These are phyloP conservation scores for Temnothorax ravouxi DNA, from an alignment of 2,888 invertebrate genomes.

Conservation along the genomic window DNA sequence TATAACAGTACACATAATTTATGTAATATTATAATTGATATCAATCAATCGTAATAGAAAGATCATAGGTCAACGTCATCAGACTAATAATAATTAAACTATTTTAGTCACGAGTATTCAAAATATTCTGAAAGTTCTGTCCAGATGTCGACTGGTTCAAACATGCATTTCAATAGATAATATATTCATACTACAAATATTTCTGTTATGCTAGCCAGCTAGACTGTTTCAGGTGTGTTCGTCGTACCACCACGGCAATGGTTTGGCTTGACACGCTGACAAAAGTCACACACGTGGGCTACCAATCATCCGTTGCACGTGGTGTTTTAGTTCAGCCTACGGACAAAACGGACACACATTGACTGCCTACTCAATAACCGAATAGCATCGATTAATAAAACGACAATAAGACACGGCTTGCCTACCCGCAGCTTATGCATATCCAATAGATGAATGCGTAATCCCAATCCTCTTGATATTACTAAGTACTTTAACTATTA, in stretches of 20 bases:
- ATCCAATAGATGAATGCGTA: slow-evolving; percentile 52
- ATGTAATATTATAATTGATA: neutral
- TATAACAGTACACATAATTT: neutral
- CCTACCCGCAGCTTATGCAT: slow-evolving; percentile 60
- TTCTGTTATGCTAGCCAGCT: slow-evolving; percentile 43
- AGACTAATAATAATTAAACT: neutral
- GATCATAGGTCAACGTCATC: neutral
- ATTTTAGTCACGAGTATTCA: neutral
- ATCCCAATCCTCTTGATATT: slow-evolving; percentile 45
- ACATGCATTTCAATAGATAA: slow-evolving; percentile 62
- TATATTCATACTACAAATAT: slow-evolving; percentile 61
- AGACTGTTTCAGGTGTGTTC: slow-evolving; percentile 48
- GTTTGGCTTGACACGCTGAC: slow-evolving; percentile 59
- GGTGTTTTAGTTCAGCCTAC: slow-evolving; percentile 64
- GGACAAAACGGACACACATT: slow-evolving; percentile 54
- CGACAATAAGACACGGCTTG: slow-evolving; percentile 76
- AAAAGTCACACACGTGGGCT: slow-evolving; percentile 71
- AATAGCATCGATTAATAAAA: slow-evolving; percentile 80
- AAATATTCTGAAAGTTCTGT: neutral
- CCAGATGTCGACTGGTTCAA: slow-evolving; percentile 41
- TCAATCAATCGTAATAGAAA: neutral
- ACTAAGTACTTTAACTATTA: slow-evolving; percentile 40
- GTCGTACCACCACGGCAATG: slow-evolving; percentile 28
- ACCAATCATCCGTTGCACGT: slow-evolving; percentile 61
- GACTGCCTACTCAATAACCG: slow-evolving; percentile 76